These are phyloP conservation scores for Telenomus remus DNA, from an alignment of 1,140 invertebrate genomes.

Conservation along the genomic window DNA sequence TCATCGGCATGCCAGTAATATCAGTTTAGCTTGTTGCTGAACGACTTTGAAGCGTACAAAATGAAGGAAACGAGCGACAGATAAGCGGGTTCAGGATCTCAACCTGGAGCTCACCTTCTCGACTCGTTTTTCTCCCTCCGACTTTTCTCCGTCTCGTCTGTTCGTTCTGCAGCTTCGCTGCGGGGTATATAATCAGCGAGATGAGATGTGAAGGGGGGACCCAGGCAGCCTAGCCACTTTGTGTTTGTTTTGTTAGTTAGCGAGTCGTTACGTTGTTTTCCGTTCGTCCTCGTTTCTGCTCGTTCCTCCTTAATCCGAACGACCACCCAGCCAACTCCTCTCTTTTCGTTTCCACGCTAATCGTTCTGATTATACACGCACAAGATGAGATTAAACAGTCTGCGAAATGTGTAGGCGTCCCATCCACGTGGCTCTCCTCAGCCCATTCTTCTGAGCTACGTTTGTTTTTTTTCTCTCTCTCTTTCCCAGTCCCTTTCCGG, in stretches of 20 bases:
- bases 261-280: constrained; percentile 67
- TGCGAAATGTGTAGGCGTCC: constrained; percentile 3
- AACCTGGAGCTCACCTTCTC: constrained; percentile 24
- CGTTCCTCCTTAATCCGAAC: constrained; percentile 22
- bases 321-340: constrained; percentile 50
- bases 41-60: constrained; percentile 46
- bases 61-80: constrained; percentile 43
- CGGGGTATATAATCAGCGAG: constrained; percentile 72
- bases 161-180: constrained; percentile 56
- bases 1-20: constrained; percentile 46
- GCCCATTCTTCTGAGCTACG: no score
- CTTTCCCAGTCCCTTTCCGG: not conserved
- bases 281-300: constrained; percentile 31
- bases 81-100: constrained; percentile 32
- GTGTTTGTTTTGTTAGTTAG: constrained; percentile 74
- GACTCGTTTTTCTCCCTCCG: constrained; percentile 7
- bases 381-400: constrained; percentile 52
- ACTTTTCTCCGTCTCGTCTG: constrained; percentile 30
- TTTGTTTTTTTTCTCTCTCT: not conserved
- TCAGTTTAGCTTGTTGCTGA: constrained; percentile 22
- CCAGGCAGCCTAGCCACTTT: constrained; percentile 63
- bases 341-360: constrained; percentile 48
- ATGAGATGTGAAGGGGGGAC: constrained; percentile 61
- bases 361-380: constrained; percentile 53
- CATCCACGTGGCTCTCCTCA: constrained; percentile 24